These are phyloP conservation scores for Synanthedon myopaeformis DNA, from an alignment of 2,888 invertebrate species.

Conservation along the genomic window DNA sequence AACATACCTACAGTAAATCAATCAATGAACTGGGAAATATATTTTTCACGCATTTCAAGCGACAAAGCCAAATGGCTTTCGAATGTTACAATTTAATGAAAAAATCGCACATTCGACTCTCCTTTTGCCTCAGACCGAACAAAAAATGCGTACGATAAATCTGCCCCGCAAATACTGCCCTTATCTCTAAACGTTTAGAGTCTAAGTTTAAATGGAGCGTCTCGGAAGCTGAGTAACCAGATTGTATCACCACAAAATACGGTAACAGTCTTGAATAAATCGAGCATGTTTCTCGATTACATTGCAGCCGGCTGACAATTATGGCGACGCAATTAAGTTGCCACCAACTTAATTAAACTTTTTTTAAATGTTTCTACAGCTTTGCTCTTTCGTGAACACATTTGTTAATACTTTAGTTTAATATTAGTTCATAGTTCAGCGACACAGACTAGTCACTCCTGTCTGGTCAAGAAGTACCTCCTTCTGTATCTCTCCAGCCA, in stretches of 20 bases:
- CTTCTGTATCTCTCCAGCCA: too few relatives aligned
- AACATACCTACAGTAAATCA: too few relatives aligned
- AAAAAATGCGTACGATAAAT: neutral
- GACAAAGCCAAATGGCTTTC: conserved; percentile 1
- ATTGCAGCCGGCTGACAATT: neutral
- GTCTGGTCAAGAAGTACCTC: too few relatives aligned
- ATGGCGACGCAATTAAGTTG: neutral
- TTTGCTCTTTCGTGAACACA: too few relatives aligned
- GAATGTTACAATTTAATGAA: conserved; percentile 1
- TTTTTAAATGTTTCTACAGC: too few relatives aligned
- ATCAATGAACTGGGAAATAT: neutral
- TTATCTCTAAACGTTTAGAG: neutral
- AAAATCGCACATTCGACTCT: neutral
- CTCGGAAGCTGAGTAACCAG: neutral
- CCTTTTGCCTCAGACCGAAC: neutral
- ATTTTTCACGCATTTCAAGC: too few relatives aligned
- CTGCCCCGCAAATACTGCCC: neutral
- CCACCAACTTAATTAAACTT: neutral
- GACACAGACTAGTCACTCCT: too few relatives aligned
- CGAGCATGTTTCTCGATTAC: neutral
- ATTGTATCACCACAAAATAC: neutral
- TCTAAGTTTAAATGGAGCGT: neutral
- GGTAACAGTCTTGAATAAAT: neutral
- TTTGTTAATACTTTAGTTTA: too few relatives aligned
- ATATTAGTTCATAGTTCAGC: too few relatives aligned